These are phyloP conservation scores for Argynnis bischoffii DNA, from an alignment of 2,888 invertebrate species.

Conservation along the genomic window DNA sequence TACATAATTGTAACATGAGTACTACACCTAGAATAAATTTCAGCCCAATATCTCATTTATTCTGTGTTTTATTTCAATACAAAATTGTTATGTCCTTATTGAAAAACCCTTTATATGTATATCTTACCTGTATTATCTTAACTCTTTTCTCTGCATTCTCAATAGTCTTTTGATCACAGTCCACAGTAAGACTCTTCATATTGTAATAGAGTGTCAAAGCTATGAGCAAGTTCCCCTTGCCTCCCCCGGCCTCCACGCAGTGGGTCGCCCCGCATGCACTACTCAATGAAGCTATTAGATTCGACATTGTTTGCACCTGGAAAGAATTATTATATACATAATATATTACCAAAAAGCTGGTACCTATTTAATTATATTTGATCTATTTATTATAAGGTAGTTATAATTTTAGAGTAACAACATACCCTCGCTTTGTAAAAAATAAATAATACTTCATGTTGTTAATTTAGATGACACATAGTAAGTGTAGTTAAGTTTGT, in stretches of 20 bases:
- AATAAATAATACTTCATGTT: too few species aligned
- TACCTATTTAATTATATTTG: too few species aligned
- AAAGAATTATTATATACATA: neutral
- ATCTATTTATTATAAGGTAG: neutral
- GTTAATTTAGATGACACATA: too few species aligned
- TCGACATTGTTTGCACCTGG: slow-evolving; percentile 85
- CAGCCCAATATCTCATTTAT: too few species aligned
- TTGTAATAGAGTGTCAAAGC: slow-evolving; percentile 87
- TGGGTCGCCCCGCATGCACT: slow-evolving; percentile 86
- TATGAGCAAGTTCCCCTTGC: slow-evolving; percentile 92
- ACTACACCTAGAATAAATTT: too few species aligned
- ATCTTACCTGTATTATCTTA: slow-evolving; percentile 68
- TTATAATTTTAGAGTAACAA: neutral
- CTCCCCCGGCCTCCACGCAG: slow-evolving; percentile 94
- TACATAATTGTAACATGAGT: too few species aligned
- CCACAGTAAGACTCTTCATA: slow-evolving; percentile 90
- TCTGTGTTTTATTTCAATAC: too few species aligned
- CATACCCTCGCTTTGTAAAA: neutral
- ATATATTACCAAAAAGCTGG: too few species aligned
- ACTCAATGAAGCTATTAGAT: slow-evolving; percentile 80
- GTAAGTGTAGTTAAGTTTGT: too few species aligned
- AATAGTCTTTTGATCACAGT: slow-evolving; percentile 83
- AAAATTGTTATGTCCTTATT: too few species aligned
- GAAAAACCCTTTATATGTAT: neutral
- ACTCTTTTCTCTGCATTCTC: slow-evolving; percentile 85